A percentile compares a stretch with the other conserved stretches of the same genome.
Evolutionary conservation across 2,113 vertebrate genomes (phyloP).

Genomic region (Mola mola): DNA sequence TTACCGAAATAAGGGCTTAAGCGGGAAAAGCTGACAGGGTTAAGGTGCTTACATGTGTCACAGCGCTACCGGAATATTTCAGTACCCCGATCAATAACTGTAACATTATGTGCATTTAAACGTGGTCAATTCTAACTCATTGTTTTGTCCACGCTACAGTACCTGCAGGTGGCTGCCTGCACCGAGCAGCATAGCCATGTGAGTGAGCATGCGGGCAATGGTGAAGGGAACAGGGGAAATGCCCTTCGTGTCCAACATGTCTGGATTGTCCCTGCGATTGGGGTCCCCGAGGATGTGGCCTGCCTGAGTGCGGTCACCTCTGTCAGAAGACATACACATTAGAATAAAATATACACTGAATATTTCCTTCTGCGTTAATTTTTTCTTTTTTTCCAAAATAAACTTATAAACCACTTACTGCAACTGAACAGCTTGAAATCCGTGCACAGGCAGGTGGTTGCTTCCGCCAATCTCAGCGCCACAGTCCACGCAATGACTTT

Average conservation of each 20-base stretch:
- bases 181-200: conserved; percentile 89
- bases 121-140: neutral
- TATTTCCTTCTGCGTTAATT: neutral
- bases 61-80: too few species aligned
- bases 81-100: too few species aligned
- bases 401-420: conserved; percentile 57
- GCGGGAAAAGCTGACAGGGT: too few species aligned
- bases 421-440: conserved; percentile 26
- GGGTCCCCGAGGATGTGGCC: conserved; percentile 88
- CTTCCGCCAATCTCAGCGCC: conserved; percentile 71
- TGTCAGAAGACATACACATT: conserved; percentile 26
- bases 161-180: conserved; percentile 80
- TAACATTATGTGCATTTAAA: too few species aligned
- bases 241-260: conserved; percentile 81
- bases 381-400: neutral
- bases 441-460: neutral
- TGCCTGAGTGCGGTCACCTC: conserved; percentile 86
- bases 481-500: conserved; percentile 83
- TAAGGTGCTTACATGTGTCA: too few species aligned
- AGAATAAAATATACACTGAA: neutral
- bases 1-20: too few species aligned
- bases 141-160: conserved; percentile 11
- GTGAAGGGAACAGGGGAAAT: conserved; percentile 81
- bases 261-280: conserved; percentile 57
- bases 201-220: conserved; percentile 87